Evolutionary conservation across 2,113 vertebrate species (phyloP).

Genomic region (Halichoerus grypus): DNA sequence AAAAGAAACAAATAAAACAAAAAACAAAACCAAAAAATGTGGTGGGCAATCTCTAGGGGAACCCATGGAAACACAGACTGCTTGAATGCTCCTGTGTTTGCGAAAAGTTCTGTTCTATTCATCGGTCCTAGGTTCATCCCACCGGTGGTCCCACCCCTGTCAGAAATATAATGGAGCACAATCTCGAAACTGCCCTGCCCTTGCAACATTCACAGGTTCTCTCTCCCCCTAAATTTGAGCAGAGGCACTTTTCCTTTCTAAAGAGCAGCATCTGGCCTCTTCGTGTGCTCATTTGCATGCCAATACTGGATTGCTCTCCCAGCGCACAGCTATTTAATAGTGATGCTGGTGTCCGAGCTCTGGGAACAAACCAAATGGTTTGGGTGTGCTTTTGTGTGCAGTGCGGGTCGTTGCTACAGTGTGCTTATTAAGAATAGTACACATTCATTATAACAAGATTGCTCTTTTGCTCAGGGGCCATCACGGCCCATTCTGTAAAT

Average conservation of each 20-base stretch:
- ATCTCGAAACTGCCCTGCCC: conserved; percentile 41
- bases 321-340: conserved; percentile 87
- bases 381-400: conserved; percentile 89
- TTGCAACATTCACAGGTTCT: conserved; percentile 73
- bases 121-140: conserved; percentile 29
- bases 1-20: neutral
- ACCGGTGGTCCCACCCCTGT: neutral
- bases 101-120: conserved; percentile 47
- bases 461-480: conserved; percentile 87
- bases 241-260: conserved; percentile 79
- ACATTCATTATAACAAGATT: conserved; percentile 89
- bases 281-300: conserved; percentile 88
- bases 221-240: conserved; percentile 82
- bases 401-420: conserved; percentile 87
- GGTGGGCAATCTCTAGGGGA: neutral
- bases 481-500: conserved; percentile 85
- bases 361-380: conserved; percentile 87
- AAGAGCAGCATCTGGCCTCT: conserved; percentile 88
- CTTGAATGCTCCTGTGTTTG: conserved; percentile 19
- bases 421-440: conserved; percentile 89
- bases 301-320: conserved; percentile 88
- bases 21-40: neutral
- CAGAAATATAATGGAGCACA: conserved; percentile 39
- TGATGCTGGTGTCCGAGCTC: conserved; percentile 88
- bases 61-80: neutral